Evolutionary conservation across 2,113 vertebrate genomes (phyloP), one percentile per base, ranked within the genome.

Genomic region (Chelonoidis abingdonii): DNA sequence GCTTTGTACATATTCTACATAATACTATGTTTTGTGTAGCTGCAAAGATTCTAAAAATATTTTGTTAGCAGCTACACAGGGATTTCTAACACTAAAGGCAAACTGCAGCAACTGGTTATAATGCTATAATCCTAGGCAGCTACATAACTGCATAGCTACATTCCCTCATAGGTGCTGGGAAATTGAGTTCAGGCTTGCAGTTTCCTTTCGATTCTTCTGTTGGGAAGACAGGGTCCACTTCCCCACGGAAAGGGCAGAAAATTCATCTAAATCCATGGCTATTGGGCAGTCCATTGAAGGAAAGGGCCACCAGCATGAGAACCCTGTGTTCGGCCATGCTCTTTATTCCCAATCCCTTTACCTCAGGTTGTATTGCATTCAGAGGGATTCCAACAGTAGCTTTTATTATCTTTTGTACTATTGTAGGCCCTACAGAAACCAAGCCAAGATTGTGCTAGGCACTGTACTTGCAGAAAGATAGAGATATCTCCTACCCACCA

Each of bases 81-180:
- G 78, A 84, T 87, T 88, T 85, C 69, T 22, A 72, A n/a, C n/a
- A n/a, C 84, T 89, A 80, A 35, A 86, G 83, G 93, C 52, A 53
- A 82, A 89, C 90, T 95, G 80, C 89, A 90, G 69, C 80, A 93
- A 84, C 38, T 86, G 21, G 4, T 89, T 96, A 38, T 93, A 94
- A 96, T 93, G 93, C 90, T 88, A 82, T 9, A 95, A 62, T 54
- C 82, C 72, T 96, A 97, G 97, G 89, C 22, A 44, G 1, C 9
- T 47, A 3, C 54, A 31, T 35, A 83, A 86, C 84, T 86, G 86
- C 24, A 89, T 80, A 52, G 62, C 11, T 21, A 62, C 54, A 53
- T 78, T 50, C 47, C 10, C 84, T 94, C 54, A 89, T 75, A 9
- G 21, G 6, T 29, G 35, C 50, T 57, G 21, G 10, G 69, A 72